These are phyloP conservation scores for Stichodactyla helianthus DNA, from an alignment of 64 coral and sea anemone genomes.

Conservation along the genomic window DNA sequence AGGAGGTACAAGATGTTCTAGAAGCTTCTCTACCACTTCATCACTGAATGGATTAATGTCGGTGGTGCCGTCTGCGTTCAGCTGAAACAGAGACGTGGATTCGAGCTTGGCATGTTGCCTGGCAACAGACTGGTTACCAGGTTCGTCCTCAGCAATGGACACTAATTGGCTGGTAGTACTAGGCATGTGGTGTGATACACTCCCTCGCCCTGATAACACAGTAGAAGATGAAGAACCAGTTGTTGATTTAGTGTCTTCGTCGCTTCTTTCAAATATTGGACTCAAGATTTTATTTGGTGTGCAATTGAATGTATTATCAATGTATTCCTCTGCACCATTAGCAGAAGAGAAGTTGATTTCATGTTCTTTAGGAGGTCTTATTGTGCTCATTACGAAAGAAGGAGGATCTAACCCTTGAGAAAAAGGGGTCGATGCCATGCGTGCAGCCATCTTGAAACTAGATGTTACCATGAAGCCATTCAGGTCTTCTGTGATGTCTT, in stretches of 20 bases:
- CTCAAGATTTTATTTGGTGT: constrained; percentile 76
- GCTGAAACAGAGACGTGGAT: neutral
- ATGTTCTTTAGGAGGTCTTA: constrained; percentile 38
- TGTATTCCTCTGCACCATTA: neutral
- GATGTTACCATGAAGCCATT: neutral
- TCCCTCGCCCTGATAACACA: constrained; percentile 30
- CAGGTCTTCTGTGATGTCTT: constrained; percentile 53
- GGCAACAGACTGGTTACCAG: neutral
- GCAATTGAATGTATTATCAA: constrained; percentile 42
- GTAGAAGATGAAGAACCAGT: constrained; percentile 29
- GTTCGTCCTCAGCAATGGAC: neutral
- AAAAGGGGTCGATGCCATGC: constrained; percentile 83
- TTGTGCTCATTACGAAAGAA: constrained; percentile 58
- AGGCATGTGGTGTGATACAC: constrained; percentile 24
- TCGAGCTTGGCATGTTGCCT: neutral
- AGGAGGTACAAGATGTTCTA: constrained; percentile 31
- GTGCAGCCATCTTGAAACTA: constrained; percentile 60
- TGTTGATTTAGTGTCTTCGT: constrained; percentile 82
- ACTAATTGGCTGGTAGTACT: neutral
- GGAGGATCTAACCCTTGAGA: constrained; percentile 21
- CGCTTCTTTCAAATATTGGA: constrained; percentile 89
- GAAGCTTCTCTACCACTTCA: constrained; percentile 38
- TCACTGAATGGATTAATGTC: constrained; percentile 86
- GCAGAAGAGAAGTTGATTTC: neutral
- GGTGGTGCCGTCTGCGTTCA: constrained; percentile 39